Evolutionary conservation across 2,797 vertebrate species (phyloP), one percentile per base, ranked within the genome.

Genomic region (Chaetodon trifasciatus): DNA sequence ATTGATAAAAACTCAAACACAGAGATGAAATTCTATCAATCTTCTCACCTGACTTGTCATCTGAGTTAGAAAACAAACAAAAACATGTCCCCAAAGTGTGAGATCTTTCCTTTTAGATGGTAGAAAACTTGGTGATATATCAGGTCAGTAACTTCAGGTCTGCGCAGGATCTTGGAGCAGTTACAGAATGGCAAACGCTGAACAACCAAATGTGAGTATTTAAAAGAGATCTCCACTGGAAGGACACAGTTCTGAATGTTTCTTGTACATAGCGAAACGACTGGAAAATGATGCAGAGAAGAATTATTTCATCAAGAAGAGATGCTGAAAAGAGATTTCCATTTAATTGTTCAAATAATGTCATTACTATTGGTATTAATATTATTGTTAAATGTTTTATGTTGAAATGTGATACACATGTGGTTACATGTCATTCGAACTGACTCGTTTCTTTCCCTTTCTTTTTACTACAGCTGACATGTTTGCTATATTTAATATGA

Each of bases 241-340:
- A 55, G 72, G 83, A 88, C 50, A 56, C 85, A 86, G 86, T 83
- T 88, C 76, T 94, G 93, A 94, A 95, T 94, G 94, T 95, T 87
- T 92, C 82, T 71, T 91, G 89, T 91, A 87, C 58, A 86, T 88
- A 86, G 60, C 50, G 57, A 82, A 82, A 70, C 12, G 58, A 82
- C 68, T 58, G 70, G 73, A 58, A 87, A 68, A 66, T 0, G 44
- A 79, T 19, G 57, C 78, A 74, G 57, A 79, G 70, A 70, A 55
- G 44, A 76, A 81, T 47, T 80, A 78, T 77, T 87, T 85, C 74
- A 64, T 57, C 60, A 17, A 53, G 72, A 66, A 78, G 57, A 77
- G 82, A 90, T 88, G 93, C 93, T 93, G 87, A 92, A 91, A 91
- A 94, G 92, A 94, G 94, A 94, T 94, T 93, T 90, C 78, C 72